Evolutionary conservation across 2,113 vertebrate genomes (phyloP).

Genomic region (Stegostoma tigrinum): DNA sequence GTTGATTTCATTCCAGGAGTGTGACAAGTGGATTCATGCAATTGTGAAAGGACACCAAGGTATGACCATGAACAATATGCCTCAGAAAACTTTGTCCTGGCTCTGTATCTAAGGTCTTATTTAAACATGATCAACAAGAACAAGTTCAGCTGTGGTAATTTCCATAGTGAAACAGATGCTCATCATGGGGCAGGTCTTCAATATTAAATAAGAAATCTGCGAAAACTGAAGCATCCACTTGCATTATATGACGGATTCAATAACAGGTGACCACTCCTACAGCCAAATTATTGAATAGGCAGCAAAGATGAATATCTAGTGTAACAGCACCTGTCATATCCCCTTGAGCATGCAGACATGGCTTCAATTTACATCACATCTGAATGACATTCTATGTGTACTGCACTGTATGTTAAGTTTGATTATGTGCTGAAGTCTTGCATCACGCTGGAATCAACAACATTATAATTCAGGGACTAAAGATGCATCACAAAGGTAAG

Average conservation of each 20-base stretch:
- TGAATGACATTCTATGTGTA: not conserved
- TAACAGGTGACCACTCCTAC: not conserved
- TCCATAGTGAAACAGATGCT: not conserved
- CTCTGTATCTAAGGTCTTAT: not conserved
- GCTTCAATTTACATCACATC: not conserved
- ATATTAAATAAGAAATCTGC: not conserved
- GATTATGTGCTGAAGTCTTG: not conserved
- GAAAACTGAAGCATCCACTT: not conserved
- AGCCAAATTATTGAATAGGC: not conserved
- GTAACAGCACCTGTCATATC: not conserved
- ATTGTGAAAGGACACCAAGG: not conserved
- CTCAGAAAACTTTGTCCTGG: not conserved
- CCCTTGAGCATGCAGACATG: not conserved
- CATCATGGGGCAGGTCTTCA: not conserved
- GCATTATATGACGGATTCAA: not conserved
- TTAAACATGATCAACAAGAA: not conserved
- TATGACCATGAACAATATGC: not conserved
- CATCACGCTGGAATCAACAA: not conserved
- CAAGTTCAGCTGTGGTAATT: not conserved
- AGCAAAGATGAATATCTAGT: not conserved
- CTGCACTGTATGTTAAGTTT: not conserved
- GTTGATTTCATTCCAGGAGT: not conserved
- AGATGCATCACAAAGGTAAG: not conserved
- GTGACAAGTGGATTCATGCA: not conserved
- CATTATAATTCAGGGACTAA: not conserved